Evolutionary conservation across 1,140 invertebrate species (phyloP), one percentile per base, ranked within the genome.

Genomic region (Acromyrmex echinatior): DNA sequence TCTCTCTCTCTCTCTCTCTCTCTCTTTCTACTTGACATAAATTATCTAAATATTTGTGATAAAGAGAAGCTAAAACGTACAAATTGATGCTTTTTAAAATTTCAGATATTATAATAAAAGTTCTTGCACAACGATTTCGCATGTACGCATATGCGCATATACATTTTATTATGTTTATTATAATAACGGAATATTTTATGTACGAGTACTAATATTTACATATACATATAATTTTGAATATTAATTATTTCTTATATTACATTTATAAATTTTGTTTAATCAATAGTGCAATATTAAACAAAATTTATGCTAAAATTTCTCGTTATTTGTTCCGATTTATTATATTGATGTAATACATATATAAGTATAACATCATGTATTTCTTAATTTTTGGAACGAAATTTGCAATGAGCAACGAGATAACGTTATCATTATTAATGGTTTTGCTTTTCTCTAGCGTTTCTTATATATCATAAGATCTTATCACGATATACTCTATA

Each of bases 321-420:
- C 31, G 6, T 39, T 39, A 7, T 39, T 39, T 39, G 7, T 39
- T 6, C 35, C 35, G 35, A 39, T 39, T 39, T 39, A 6, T 39
- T 39, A 39, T 5, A 39, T 1, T 39, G 35, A 39, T 9, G 7
- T 9, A 39, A 39, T 39, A 9, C 35, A 63, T 4, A 31, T 71
- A 71, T 66, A 66, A 78, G 58, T 28, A 60, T 78, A 56, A 51
- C 18, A 31, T 85, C 77, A 84, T 70, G 66, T 85, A 87, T 65
- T 74, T 88, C 84, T 71, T 86, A 66, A 73, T 35, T 68, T 18
- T 5, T 16, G n/a, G 28, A 35, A 56, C 25, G 63, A 82, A 84
- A 62, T 25, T 25, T 81, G 35, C 7, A 39, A 39, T 7, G 35
- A 39, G 56, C 49, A 86, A 53, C 63, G 1, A 12, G 71, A 87